These are phyloP conservation scores for Neolamprologus hecqui DNA, from an alignment of 2,113 vertebrate species.

Conservation along the genomic window DNA sequence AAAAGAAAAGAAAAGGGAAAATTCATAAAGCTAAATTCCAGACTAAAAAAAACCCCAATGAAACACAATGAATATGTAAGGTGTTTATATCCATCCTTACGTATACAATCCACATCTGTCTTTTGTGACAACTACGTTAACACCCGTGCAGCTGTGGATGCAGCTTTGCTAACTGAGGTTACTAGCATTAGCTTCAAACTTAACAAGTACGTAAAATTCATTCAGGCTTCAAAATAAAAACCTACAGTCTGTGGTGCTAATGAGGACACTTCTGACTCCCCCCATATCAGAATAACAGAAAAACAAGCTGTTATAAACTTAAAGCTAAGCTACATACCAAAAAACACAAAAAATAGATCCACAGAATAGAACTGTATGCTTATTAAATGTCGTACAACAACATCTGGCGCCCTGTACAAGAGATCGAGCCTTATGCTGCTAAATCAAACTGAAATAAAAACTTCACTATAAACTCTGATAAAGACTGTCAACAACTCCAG, in stretches of 20 bases:
- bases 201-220: not conserved
- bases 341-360: not conserved
- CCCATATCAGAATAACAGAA: not conserved
- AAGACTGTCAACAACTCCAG: not conserved
- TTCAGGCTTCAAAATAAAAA: not conserved
- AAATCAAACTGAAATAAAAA: not conserved
- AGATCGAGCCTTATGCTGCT: not conserved
- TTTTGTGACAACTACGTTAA: not conserved
- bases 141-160: not conserved
- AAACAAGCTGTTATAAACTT: not conserved
- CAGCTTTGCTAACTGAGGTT: not conserved
- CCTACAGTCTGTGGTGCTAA: not conserved
- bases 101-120: not conserved
- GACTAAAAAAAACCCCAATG: rapidly evolving
- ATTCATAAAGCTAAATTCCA: not conserved
- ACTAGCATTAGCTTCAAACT: not conserved
- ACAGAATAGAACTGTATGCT: not conserved
- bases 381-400: not conserved
- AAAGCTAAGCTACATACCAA: not conserved
- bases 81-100: not conserved
- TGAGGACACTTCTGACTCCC: not conserved
- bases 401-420: not conserved
- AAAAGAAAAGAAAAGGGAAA: not conserved
- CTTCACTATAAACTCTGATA: not conserved
- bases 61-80: not conserved